These are phyloP conservation scores for Sphenodon punctatus DNA, from an alignment of 2,797 vertebrate species.

Conservation along the genomic window DNA sequence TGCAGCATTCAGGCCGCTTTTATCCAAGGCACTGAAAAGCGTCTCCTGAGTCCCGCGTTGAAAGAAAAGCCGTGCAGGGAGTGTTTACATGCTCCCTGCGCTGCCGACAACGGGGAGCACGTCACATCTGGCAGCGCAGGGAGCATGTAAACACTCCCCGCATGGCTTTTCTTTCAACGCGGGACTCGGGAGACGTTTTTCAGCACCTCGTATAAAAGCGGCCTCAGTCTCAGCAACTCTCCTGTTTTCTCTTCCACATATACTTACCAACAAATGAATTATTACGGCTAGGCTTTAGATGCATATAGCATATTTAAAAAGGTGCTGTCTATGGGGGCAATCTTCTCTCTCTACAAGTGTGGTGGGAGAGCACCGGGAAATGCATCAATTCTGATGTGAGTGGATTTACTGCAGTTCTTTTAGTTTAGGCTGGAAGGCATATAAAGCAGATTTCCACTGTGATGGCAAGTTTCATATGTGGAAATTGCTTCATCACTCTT, in stretches of 20 bases:
- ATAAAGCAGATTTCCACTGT: not conserved
- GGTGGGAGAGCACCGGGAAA: not conserved
- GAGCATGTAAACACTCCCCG: no score
- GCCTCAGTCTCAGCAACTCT: no score
- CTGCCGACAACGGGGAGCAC: no score
- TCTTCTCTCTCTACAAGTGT: not conserved
- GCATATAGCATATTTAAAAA: not conserved
- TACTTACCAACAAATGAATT: not conserved
- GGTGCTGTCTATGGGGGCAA: not conserved
- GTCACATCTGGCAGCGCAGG: no score
- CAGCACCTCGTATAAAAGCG: no score
- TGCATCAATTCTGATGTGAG: not conserved
- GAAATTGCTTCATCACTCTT: not conserved
- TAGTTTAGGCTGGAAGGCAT: not conserved
- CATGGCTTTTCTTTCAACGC: no score
- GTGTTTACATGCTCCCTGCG: no score
- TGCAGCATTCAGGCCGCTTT: no score
- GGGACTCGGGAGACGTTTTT: no score
- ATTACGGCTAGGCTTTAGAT: not conserved
- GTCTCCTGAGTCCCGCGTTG: no score
- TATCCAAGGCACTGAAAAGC: no score
- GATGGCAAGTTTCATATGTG: not conserved
- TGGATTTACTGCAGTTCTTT: conserved; percentile 9
- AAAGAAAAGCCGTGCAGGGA: no score
- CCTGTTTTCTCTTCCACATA: not conserved